These are phyloP conservation scores for Aphelocoma coerulescens DNA, from an alignment of 2,113 vertebrate species.

Conservation along the genomic window DNA sequence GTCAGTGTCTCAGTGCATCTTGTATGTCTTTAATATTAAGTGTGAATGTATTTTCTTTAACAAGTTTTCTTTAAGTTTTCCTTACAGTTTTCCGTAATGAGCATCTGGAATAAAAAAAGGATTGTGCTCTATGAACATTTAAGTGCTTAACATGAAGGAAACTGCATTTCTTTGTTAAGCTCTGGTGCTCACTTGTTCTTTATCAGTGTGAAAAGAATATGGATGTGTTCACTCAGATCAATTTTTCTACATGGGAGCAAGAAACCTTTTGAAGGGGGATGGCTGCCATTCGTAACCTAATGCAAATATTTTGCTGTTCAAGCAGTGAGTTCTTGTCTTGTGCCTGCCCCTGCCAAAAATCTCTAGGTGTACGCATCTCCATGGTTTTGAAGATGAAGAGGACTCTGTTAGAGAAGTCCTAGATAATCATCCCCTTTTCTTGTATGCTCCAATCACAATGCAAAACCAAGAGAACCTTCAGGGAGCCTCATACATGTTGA, in stretches of 20 bases:
- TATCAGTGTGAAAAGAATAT: not conserved
- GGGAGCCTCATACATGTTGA: not conserved
- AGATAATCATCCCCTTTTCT: slow-evolving; percentile 1
- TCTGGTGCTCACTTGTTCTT: slow-evolving; percentile 32
- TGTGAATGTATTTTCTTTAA: slow-evolving; percentile 57
- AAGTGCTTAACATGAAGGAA: slow-evolving; percentile 23
- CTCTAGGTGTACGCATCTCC: not conserved
- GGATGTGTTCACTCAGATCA: slow-evolving; percentile 31
- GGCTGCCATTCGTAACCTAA: not conserved
- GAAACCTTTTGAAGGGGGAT: not conserved
- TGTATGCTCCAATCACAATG: slow-evolving; percentile 25
- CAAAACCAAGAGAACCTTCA: not conserved
- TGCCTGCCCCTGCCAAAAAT: slow-evolving; percentile 27
- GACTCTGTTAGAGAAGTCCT: slow-evolving; percentile 39
- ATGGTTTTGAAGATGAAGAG: slow-evolving; percentile 22
- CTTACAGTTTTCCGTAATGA: not conserved
- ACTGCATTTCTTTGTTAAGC: slow-evolving; percentile 10
- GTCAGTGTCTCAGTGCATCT: slow-evolving; percentile 56
- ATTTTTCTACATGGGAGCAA: slow-evolving; percentile 13
- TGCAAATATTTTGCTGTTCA: not conserved
- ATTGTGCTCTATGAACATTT: not conserved
- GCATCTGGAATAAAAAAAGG: slow-evolving; percentile 35
- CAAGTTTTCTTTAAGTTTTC: not conserved
- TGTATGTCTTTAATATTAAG: slow-evolving; percentile 46
- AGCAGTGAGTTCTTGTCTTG: slow-evolving; percentile 26